Conservation (phyloP, 2,797 vertebrate species). For the Tamandua tetradactyla region DNA sequence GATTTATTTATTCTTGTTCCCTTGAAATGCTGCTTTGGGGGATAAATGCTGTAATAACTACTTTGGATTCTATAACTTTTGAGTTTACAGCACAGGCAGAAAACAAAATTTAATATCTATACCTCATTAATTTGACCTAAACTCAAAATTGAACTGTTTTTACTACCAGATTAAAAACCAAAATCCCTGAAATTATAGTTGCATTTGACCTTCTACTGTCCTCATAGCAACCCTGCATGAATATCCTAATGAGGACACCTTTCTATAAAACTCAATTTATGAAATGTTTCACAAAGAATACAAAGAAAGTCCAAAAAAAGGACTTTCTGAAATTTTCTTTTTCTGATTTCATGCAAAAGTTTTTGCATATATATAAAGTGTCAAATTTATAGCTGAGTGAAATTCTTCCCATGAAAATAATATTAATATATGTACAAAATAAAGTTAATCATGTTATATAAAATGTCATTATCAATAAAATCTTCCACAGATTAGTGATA, state of each 20-base stretch:
- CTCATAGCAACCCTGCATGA: not conserved
- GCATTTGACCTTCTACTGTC: not conserved
- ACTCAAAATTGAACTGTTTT: not conserved
- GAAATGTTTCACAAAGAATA: not conserved
- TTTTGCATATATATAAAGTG: not conserved
- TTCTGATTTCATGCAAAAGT: not conserved
- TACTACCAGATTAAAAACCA: not conserved
- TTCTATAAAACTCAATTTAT: slow-evolving; percentile 41
- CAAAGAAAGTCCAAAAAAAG: not conserved
- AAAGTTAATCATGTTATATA: not conserved
- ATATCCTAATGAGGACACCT: not conserved
- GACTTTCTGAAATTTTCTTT: not conserved
- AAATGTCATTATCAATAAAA: not conserved
- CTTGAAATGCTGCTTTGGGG: not conserved
- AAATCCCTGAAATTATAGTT: not conserved
- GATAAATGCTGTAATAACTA: not conserved
- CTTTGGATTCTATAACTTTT: not conserved
- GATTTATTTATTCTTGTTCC: not conserved
- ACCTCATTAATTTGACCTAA: not conserved
- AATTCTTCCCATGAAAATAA: not conserved
- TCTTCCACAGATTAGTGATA: not conserved
- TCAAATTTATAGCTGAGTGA: not conserved
- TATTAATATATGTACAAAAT: not conserved
- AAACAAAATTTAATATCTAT: not conserved
- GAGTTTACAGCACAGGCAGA: not conserved